Base-by-base conservation (phyloP, 2,888 invertebrate species). In the Zygothrica quintamaculata region DNA sequence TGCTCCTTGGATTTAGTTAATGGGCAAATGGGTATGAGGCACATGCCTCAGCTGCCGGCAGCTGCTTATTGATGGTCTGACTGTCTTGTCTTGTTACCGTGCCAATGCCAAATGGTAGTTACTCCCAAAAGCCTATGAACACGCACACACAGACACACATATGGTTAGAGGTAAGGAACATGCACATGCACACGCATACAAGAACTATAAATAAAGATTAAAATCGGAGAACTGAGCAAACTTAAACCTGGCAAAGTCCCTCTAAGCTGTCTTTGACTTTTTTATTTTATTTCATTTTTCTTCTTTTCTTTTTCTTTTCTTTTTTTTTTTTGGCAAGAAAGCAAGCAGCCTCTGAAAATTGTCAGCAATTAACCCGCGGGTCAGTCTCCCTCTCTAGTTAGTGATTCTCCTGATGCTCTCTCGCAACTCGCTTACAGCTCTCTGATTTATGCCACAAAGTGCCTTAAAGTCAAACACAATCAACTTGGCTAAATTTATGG, bases 141-240 rank as follows among this genome's bases (percentile, higher is more conserved):
- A 68, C 64, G 64, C 75, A 68, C 57, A 60, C 55, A 59, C 57
- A 55, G 37, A 55, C 44, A 59, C 43, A 48, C 52, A 44, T 36
- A 58, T 37, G n/a, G n/a, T n/a, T n/a, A 58, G 34, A 43, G 29
- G 40, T 47, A 47, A 44, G 37, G 46, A 37, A 56, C 53, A 42
- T 40, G 48, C 58, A 53, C 51, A 52, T 26, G 42, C 59, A 47
- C 44, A 36, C 40, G 51, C 43, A 42, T 44, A 42, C 50, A 15
- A 59, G 59, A 65, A 61, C 79, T 82, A 82, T 82, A 86, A 82
- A 82, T 86, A 84, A 86, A 82, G 82, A 82, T 82, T 82, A 86
- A 71, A 71, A 82, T 86, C 82, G 69, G 58, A 53, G 55, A 67
- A 60, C 62, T 71, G 61, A 62, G 77, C 68, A 60, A 70, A 65